These are phyloP conservation scores for Oreocharis arfaki DNA, from an alignment of 2,113 vertebrate genomes.

Conservation along the genomic window DNA sequence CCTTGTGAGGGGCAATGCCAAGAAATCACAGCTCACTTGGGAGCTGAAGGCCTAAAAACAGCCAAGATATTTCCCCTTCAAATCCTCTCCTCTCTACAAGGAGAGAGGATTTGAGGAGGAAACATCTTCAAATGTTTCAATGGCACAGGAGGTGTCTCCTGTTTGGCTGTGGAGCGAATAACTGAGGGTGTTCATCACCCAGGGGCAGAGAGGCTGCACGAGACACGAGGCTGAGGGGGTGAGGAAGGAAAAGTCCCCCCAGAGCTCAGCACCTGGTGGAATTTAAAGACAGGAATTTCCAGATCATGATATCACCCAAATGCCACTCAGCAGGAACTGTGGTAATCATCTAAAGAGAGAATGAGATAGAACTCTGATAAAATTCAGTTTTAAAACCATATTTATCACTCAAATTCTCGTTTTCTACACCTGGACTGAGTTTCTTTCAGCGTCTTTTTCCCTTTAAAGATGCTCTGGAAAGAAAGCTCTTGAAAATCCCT, in stretches of 20 bases:
- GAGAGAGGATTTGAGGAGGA: background rate
- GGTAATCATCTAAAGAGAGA: background rate
- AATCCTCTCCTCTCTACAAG: background rate
- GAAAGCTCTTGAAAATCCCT: background rate
- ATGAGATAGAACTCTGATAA: background rate
- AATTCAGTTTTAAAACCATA: background rate
- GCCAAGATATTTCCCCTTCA: background rate
- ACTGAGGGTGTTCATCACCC: background rate
- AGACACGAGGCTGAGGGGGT: background rate
- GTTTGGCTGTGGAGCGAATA: background rate
- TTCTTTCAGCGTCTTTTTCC: background rate
- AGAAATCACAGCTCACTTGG: rapidly evolving
- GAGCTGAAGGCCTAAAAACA: background rate
- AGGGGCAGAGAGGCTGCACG: rapidly evolving
- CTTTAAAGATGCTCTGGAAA: background rate
- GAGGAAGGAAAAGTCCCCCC: background rate
- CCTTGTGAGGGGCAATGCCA: rapidly evolving
- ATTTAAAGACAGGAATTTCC: background rate
- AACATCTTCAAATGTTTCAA: background rate
- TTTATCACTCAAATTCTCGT: background rate
- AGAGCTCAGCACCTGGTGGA: background rate
- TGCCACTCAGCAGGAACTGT: background rate
- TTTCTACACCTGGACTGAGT: background rate
- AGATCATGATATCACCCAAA: background rate
- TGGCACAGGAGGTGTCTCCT: background rate